Percentiles rank a stretch among this genome's conserved stretches.
phyloP scores from a whole-genome alignment of 2,113 vertebrate species.

The Apaloderma vittatum region DNA sequence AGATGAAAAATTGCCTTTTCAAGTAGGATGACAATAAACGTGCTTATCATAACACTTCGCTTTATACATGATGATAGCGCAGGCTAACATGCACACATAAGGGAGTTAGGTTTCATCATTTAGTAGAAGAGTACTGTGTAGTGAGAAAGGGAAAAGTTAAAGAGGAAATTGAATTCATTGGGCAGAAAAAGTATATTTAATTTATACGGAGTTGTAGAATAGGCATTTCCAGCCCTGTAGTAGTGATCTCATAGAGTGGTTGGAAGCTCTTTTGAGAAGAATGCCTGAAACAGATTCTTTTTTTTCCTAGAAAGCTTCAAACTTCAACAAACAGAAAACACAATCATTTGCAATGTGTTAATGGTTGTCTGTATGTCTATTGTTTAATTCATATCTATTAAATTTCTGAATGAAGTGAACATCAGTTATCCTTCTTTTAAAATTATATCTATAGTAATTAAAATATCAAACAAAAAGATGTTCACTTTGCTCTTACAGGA shows the following conservation, averaged over 20 bases:
- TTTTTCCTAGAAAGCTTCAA: background rate
- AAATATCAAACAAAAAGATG: background rate
- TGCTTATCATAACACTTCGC: background rate
- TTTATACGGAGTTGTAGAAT: background rate
- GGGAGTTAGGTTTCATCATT: background rate
- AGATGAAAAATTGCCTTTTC: background rate
- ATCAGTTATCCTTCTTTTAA: background rate
- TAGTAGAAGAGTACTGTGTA: background rate
- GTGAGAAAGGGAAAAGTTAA: background rate
- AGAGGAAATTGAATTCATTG: background rate
- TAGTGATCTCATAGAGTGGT: background rate
- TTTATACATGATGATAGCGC: background rate
- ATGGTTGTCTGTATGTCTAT: background rate
- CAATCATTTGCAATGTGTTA: background rate
- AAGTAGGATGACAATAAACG: background rate
- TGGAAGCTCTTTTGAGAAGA: background rate
- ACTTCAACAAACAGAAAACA: background rate
- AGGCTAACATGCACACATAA: background rate
- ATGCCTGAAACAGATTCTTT: background rate
- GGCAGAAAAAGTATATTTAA: background rate
- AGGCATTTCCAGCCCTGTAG: background rate
- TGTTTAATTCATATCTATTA: background rate
- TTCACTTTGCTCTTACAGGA: background rate
- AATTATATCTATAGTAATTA: background rate
- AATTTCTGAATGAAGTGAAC: background rate